phyloP scores from a whole-genome alignment of 1,140 invertebrate species.

The Goniozus legneri region DNA sequence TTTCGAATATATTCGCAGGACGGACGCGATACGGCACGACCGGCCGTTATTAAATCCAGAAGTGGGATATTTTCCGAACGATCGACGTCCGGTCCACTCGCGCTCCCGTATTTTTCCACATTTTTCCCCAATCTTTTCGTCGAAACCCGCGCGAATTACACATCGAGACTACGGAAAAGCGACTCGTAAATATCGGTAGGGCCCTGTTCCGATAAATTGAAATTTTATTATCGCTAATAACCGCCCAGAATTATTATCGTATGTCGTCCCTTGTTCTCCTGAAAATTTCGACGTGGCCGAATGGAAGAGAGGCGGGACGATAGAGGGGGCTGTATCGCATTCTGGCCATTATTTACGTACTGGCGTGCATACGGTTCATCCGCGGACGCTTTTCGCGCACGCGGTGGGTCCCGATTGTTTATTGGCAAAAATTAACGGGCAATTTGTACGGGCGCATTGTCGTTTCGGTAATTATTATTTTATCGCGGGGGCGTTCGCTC shows the following conservation, averaged over 20 bases:
- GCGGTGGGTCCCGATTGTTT: constrained; percentile 40
- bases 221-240: constrained; percentile 53
- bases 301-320: no score
- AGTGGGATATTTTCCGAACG: no score
- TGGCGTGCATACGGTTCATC: constrained; percentile 33
- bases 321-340: constrained; percentile 22
- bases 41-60: no score
- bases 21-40: no score
- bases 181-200: constrained; percentile 1
- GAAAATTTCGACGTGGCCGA: no score
- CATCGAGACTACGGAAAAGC: not conserved
- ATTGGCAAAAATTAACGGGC: constrained; percentile 51
- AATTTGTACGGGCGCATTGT: constrained; percentile 41
- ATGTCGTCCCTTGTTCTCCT: constrained; percentile 21
- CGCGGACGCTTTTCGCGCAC: constrained; percentile 25
- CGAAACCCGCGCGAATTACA: not conserved
- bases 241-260: constrained; percentile 50
- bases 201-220: constrained; percentile 45
- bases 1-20: no score
- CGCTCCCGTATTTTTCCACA: not conserved
- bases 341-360: constrained; percentile 41
- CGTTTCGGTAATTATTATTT: constrained; percentile 47
- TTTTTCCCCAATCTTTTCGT: not conserved
- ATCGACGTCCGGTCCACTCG: no score
- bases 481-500: no score